These are phyloP conservation scores for Drosophila arizonae DNA, from an alignment of 1,140 invertebrate genomes.

Conservation along the genomic window DNA sequence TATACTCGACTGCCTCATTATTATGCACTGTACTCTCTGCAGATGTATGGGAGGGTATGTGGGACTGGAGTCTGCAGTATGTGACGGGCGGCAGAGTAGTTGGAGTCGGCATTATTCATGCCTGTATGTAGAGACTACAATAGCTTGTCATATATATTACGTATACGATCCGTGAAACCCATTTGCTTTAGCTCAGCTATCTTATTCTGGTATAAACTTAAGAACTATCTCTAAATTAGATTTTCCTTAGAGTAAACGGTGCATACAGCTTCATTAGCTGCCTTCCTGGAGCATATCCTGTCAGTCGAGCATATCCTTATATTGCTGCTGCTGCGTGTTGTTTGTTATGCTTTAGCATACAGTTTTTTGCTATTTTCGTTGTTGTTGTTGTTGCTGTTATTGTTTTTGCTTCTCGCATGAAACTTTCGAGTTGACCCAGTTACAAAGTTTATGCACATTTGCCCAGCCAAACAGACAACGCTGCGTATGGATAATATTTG, in stretches of 20 bases:
- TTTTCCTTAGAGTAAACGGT: not conserved
- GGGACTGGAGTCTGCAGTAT: too few species aligned
- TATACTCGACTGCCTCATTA: not conserved
- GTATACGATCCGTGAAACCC: too few species aligned
- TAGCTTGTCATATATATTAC: too few species aligned
- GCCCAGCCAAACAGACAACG: constrained; percentile 55
- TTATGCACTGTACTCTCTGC: not conserved
- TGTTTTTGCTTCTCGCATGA: constrained; percentile 5
- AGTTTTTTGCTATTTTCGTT: constrained; percentile 9
- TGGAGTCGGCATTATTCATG: too few species aligned
- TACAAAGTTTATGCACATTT: constrained; percentile 41
- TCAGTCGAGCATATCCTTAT: not conserved
- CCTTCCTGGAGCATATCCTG: not conserved
- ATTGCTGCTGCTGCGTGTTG: constrained; percentile 17
- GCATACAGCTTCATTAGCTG: not conserved
- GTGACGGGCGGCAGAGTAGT: not conserved
- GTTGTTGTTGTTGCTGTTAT: not conserved
- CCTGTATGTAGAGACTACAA: too few species aligned
- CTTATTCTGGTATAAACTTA: too few species aligned
- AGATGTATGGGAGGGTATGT: not conserved
- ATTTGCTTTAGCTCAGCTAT: too few species aligned
- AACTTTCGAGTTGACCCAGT: constrained; percentile 51
- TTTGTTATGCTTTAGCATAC: constrained; percentile 21
- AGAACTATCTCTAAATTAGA: not conserved
- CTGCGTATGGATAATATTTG: constrained; percentile 72